These are phyloP conservation scores for Drosophila longiperda DNA, from an alignment of 2,888 invertebrate species.

Conservation along the genomic window DNA sequence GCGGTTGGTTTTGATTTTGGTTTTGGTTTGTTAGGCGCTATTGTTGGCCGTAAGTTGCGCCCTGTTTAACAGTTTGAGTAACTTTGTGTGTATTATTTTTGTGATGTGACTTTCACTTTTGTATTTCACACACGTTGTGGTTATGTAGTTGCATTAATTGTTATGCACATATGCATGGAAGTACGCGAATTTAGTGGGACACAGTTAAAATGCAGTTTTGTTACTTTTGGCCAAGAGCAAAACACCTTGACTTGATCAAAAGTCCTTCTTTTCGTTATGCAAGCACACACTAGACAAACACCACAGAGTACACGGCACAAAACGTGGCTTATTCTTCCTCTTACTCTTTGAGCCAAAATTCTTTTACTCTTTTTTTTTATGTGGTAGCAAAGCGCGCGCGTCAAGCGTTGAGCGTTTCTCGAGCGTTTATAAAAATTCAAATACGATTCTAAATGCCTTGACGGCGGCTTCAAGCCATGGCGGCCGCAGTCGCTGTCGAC, in stretches of 20 bases:
- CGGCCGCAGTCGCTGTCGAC: constrained; percentile 48
- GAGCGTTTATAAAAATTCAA: constrained; percentile 83
- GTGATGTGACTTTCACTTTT: constrained; percentile 62
- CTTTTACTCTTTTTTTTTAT: constrained; percentile 21
- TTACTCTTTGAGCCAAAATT: constrained; percentile 11
- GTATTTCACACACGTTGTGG: constrained; percentile 28
- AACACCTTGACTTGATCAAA: constrained; percentile 41
- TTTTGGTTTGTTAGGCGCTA: constrained; percentile 54
- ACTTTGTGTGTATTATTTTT: constrained; percentile 27
- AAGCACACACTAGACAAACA: constrained; percentile 22
- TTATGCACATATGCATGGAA: constrained; percentile 1
- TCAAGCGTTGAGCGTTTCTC: constrained; percentile 77
- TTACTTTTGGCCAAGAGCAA: neutral
- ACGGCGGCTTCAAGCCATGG: constrained; percentile 48
- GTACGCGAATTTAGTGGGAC: constrained; percentile 26
- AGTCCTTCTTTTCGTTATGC: constrained; percentile 43
- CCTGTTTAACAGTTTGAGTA: constrained; percentile 58
- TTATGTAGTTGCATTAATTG: constrained; percentile 49
- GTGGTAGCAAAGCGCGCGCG: constrained; percentile 65
- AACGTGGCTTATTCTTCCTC: constrained; percentile 20
- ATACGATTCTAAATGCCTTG: constrained; percentile 80
- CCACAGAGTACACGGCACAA: constrained; percentile 23
- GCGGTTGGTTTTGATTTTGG: constrained; percentile 7
- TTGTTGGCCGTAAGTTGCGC: constrained; percentile 51
- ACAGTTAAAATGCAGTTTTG: constrained; percentile 24